Evolutionary conservation across 2,113 vertebrate species (phyloP).

Genomic region (Oxygymnocypris stewartii): DNA sequence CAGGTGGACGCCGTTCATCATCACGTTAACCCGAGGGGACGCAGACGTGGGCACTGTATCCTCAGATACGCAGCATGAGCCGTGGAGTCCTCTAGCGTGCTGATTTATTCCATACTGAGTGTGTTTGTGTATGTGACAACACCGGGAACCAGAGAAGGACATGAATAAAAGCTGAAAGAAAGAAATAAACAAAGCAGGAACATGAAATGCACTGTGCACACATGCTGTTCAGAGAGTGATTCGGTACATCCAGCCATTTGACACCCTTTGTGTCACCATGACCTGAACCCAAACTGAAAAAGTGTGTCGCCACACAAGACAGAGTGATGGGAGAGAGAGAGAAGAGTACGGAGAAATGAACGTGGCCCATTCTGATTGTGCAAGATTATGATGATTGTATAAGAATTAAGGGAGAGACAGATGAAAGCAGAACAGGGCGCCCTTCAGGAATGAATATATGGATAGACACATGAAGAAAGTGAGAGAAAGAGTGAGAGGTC

Average conservation of each 20-base stretch:
- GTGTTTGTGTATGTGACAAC: conserved; percentile 38
- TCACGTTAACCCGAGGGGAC: conserved; percentile 29
- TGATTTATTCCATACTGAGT: conserved; percentile 35
- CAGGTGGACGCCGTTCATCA: conserved; percentile 9
- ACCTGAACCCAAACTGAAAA: conserved; percentile 22
- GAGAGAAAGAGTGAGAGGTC: not conserved
- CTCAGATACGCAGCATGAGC: not conserved
- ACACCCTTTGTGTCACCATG: not conserved
- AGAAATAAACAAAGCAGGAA: not conserved
- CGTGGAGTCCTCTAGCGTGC: not conserved
- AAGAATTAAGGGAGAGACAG: not conserved
- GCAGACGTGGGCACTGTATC: not conserved
- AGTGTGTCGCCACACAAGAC: not conserved
- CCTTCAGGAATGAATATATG: conserved; percentile 11
- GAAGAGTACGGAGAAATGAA: not conserved
- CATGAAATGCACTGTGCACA: not conserved
- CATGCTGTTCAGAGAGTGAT: conserved; percentile 10
- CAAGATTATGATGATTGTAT: conserved; percentile 9
- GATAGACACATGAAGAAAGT: conserved; percentile 1
- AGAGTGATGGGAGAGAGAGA: not conserved
- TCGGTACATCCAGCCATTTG: conserved; percentile 25
- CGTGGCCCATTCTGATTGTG: not conserved
- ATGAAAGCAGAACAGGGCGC: not conserved
- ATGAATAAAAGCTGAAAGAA: not conserved
- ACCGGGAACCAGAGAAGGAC: not conserved